Conservation (phyloP, 1,140 invertebrate genomes). For the Drosophila sulfurigaster region DNA sequence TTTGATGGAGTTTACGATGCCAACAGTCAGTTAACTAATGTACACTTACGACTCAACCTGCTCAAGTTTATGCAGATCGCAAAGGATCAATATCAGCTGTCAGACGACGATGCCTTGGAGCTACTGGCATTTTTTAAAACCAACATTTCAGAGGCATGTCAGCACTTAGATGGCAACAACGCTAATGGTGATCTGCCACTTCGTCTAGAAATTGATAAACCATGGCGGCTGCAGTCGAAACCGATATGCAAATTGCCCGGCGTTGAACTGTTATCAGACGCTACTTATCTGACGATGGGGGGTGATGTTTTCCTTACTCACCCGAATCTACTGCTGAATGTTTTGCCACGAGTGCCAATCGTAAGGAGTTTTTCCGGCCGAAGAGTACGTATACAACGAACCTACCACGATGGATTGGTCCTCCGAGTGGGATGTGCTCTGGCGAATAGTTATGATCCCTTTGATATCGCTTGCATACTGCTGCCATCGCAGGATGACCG, state of each 20-base stretch:
- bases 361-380: constrained; percentile 13
- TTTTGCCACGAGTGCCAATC: constrained; percentile 14
- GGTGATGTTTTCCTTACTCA: not conserved
- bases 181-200: not conserved
- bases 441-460: not conserved
- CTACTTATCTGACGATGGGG: not conserved
- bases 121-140: constrained; percentile 37
- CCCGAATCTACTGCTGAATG: not conserved
- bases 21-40: not conserved
- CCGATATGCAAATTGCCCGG: constrained; percentile 29
- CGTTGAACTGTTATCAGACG: not conserved
- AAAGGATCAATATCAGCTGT: constrained; percentile 25
- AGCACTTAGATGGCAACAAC: constrained; percentile 5
- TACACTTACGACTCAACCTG: not conserved
- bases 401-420: not conserved
- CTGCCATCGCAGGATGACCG: not conserved
- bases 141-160: constrained; percentile 15
- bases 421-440: constrained; percentile 25
- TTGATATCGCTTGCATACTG: constrained; percentile 16
- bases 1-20: constrained; percentile 25
- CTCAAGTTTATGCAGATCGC: constrained; percentile 17
- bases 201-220: constrained; percentile 28
- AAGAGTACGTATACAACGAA: constrained; percentile 41
- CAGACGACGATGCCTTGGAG: constrained; percentile 31
- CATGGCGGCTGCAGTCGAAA: constrained; percentile 27